These are phyloP conservation scores for Marisa cornuarietis DNA, from an alignment of 1,140 invertebrate species.

Conservation along the genomic window DNA sequence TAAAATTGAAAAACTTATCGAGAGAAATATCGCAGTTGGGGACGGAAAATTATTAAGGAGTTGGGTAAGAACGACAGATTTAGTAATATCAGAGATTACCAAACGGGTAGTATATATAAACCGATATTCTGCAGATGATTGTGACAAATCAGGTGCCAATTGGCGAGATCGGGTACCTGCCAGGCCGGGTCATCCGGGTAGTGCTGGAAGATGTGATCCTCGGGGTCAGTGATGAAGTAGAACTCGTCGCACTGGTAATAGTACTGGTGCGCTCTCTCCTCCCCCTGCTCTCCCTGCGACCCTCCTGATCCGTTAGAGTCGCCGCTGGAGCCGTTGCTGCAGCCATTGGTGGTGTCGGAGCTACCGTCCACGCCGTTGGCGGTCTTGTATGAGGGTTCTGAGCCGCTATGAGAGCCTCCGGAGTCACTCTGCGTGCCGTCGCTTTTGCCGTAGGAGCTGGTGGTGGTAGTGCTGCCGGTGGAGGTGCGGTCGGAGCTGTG, in stretches of 20 bases:
- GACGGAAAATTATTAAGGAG: too few species aligned
- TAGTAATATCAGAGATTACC: too few species aligned
- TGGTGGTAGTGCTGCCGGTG: slow-evolving; percentile 20
- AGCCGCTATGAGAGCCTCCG: neutral
- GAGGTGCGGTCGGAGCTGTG: slow-evolving; percentile 20
- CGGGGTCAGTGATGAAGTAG: slow-evolving; percentile 71
- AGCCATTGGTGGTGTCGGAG: neutral
- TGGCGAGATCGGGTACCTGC: slow-evolving; percentile 61
- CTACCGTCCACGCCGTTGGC: neutral
- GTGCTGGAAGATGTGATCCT: slow-evolving; percentile 70
- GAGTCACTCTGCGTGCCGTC: slow-evolving; percentile 16
- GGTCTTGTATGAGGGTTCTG: neutral
- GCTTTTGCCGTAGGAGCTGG: slow-evolving; percentile 7
- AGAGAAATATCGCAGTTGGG: too few species aligned
- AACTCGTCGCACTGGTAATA: slow-evolving; percentile 65
- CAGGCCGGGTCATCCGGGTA: slow-evolving; percentile 69
- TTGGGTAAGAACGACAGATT: too few species aligned
- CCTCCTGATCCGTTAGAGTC: neutral
- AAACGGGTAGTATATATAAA: too few species aligned
- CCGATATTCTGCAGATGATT: too few species aligned
- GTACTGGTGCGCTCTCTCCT: slow-evolving; percentile 28
- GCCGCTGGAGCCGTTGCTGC: neutral
- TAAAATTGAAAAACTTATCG: too few species aligned
- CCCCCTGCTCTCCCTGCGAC: neutral
- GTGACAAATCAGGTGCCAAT: too few species aligned